Conservation (phyloP, 2,888 invertebrate species). For the Acanthosepion esculentum region DNA sequence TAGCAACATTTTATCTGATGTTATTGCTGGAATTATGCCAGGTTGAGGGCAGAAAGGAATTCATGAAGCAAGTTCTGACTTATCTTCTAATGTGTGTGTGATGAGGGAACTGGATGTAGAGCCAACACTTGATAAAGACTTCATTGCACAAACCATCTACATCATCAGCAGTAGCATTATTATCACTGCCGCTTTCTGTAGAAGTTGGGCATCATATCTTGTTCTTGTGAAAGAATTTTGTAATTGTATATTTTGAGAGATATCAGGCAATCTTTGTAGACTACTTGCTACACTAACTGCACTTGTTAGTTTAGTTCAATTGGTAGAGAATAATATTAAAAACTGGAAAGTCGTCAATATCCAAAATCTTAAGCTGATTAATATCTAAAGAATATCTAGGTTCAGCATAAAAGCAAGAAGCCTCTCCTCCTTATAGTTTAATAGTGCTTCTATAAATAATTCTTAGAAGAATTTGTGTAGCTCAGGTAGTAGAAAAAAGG, state of each 20-base stretch:
- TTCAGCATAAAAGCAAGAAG: not conserved
- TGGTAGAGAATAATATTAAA: not conserved
- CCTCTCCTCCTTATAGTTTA: not conserved
- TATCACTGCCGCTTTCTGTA: not conserved
- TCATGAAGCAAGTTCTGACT: not conserved
- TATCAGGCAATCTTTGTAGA: not conserved
- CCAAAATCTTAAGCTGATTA: not conserved
- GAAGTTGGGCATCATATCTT: not conserved
- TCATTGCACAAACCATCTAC: not conserved
- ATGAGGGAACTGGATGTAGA: not conserved
- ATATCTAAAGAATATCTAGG: not conserved
- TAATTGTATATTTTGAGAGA: constrained; percentile 6
- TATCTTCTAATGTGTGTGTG: not conserved
- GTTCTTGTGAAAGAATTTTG: not conserved
- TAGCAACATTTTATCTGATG: not conserved
- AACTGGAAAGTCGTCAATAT: not conserved
- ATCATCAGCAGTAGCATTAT: not conserved
- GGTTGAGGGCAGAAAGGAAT: not conserved
- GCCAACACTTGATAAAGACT: not conserved
- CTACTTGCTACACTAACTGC: not conserved
- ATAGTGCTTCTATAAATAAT: not conserved
- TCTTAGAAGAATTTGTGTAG: too few species aligned
- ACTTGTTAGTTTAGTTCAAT: not conserved
- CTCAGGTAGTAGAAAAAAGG: too few species aligned
- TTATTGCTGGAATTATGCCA: not conserved